Conservation (phyloP, 2,797 vertebrate genomes). For the Harpagifer antarcticus region DNA sequence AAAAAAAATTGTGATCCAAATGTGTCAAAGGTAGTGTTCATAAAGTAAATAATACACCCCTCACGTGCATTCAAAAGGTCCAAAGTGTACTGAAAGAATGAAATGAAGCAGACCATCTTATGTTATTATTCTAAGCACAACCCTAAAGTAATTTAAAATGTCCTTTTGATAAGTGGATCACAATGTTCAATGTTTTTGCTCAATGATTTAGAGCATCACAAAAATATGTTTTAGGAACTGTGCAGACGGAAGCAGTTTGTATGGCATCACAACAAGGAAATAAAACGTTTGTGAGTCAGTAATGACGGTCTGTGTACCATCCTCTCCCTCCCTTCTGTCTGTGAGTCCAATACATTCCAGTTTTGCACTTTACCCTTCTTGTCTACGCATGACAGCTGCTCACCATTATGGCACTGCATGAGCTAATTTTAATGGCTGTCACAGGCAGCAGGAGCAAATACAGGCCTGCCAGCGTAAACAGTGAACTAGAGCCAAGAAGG, state of each 20-base stretch:
- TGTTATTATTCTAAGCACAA: not conserved
- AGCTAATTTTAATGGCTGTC: slow-evolving; percentile 82
- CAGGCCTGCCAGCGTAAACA: slow-evolving; percentile 77
- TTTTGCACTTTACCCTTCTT: slow-evolving; percentile 76
- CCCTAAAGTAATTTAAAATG: not conserved
- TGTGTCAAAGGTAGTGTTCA: slow-evolving; percentile 44
- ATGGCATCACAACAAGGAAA: slow-evolving; percentile 36
- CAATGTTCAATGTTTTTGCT: slow-evolving; percentile 20
- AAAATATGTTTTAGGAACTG: slow-evolving; percentile 17
- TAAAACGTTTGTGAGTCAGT: slow-evolving; percentile 51
- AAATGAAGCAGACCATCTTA: slow-evolving; percentile 24
- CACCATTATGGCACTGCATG: slow-evolving; percentile 75
- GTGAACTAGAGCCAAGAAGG: slow-evolving; percentile 64
- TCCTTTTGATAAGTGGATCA: slow-evolving; percentile 8
- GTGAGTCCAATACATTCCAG: slow-evolving; percentile 70
- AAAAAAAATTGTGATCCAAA: slow-evolving; percentile 31
- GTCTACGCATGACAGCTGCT: slow-evolving; percentile 82
- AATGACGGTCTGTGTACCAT: slow-evolving; percentile 54
- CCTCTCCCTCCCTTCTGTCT: slow-evolving; percentile 39
- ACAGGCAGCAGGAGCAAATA: slow-evolving; percentile 73
- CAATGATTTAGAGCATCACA: slow-evolving; percentile 1
- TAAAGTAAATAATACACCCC: slow-evolving; percentile 37
- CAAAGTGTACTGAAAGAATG: slow-evolving; percentile 5
- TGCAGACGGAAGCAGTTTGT: slow-evolving; percentile 27
- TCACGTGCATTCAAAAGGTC: slow-evolving; percentile 30